Evolutionary conservation across 2,797 vertebrate species (phyloP).

Genomic region (Oreortyx pictus): DNA sequence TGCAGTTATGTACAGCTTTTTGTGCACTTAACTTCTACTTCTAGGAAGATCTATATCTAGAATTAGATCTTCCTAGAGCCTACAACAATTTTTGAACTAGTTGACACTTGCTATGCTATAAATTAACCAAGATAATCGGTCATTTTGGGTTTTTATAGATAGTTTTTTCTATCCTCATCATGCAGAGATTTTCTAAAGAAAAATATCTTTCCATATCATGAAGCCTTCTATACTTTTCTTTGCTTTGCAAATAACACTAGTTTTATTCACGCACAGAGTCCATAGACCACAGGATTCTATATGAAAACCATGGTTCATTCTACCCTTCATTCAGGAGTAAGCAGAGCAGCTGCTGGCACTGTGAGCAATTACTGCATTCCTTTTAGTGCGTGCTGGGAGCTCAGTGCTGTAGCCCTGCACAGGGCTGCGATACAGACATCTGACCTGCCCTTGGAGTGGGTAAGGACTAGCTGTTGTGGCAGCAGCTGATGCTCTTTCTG

Average conservation of each 20-base stretch:
- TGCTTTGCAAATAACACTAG: not conserved
- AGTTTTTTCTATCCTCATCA: not conserved
- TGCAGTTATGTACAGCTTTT: not conserved
- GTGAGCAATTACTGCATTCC: not conserved
- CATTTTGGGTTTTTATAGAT: not conserved
- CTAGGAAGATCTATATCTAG: not conserved
- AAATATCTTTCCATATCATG: not conserved
- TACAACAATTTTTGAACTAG: not conserved
- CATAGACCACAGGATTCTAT: not conserved
- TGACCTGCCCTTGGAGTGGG: not conserved
- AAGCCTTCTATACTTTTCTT: not conserved
- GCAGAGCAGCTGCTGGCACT: not conserved
- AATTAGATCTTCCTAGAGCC: not conserved
- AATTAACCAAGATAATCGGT: not conserved
- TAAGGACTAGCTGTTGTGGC: not conserved
- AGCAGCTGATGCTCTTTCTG: not conserved
- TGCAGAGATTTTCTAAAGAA: not conserved
- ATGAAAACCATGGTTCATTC: not conserved
- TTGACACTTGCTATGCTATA: not conserved
- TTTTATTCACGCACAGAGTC: not conserved
- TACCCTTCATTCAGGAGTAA: not conserved
- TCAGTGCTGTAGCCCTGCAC: rapidly evolving
- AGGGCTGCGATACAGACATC: rapidly evolving
- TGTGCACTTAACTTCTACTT: not conserved
- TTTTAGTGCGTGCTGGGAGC: not conserved